Evolutionary conservation across 1,140 invertebrate species (phyloP), one percentile per base, ranked within the genome.

Genomic region (Papilio xuthus): DNA sequence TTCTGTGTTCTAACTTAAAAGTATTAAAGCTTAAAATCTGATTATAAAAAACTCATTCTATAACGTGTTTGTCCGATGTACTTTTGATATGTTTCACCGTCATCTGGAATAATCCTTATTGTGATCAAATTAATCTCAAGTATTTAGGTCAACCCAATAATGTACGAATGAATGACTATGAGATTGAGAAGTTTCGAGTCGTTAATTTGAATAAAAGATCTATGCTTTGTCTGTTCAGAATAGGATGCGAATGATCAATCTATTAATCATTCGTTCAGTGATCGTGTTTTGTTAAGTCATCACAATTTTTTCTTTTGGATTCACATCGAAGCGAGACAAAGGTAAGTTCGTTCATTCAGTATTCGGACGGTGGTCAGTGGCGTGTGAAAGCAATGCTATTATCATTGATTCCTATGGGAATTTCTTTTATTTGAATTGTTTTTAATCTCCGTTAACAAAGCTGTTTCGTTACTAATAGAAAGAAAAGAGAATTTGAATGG

Each of bases 361-460:
- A 69, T 67, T 78, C 78, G 70, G 81, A 77, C 70, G n/a, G 44
- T 81, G 74, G 79, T 81, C 76, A 81, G 42, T 67, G 80, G 67
- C 69, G 77, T 83, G 84, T 81, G 70, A 70, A 81, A 80, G 77
- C 80, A 47, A 37, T 42, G 42, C 2, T 78, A 44, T 60, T 78
- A 85, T 79, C 83, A 78, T 50, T 67, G 82, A 81, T 82, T 77
- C 73, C 80, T 85, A 78, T 89, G 88, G 83, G 88, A 89, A 89
- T 84, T 83, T 84, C 69, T 78, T 82, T 80, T 84, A 76, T 78
- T 77, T 56, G 42, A 83, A 71, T 42, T 8, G 60, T 69, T 28
- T 28, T 73, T 42, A 44, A 42, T 73, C 71, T 73, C 20, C 44
- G 10, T 10, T 44, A 12, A 32, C 12, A 3, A 42, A 8, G 70